Evolutionary conservation across 2,888 invertebrate species (phyloP).

Genomic region (Eumacrocentrus americanus): DNA sequence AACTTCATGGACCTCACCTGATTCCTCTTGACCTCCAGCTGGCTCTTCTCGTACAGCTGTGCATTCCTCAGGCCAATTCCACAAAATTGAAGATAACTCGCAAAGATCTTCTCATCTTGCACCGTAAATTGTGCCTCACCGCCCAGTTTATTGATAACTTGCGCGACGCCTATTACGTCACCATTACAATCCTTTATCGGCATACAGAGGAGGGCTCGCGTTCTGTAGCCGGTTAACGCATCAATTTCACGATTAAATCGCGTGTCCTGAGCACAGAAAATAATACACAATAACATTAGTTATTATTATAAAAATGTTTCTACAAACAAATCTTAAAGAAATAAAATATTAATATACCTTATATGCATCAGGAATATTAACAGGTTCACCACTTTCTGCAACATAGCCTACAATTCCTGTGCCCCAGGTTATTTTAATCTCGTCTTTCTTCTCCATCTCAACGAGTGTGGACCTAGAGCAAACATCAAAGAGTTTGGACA

Average conservation of each 20-base stretch:
- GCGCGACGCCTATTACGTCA: slow-evolving; percentile 96
- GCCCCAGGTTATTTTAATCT: slow-evolving; percentile 93
- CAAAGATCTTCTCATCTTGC: slow-evolving; percentile 89
- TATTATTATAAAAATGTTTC: slow-evolving; percentile 1
- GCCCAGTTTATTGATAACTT: slow-evolving; percentile 88
- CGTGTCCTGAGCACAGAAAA: slow-evolving; percentile 68
- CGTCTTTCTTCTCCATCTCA: slow-evolving; percentile 91
- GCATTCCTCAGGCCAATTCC: slow-evolving; percentile 95
- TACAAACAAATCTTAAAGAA: slow-evolving; percentile 2
- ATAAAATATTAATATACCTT: slow-evolving; percentile 66
- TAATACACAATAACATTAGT: not conserved
- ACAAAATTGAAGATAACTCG: slow-evolving; percentile 93
- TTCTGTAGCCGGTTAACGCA: slow-evolving; percentile 90
- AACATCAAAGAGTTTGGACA: slow-evolving; percentile 94
- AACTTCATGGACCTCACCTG: slow-evolving; percentile 65
- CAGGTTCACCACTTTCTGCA: slow-evolving; percentile 88
- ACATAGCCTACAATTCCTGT: slow-evolving; percentile 95
- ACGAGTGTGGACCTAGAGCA: slow-evolving; percentile 90
- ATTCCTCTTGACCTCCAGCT: slow-evolving; percentile 93
- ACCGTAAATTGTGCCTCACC: slow-evolving; percentile 83
- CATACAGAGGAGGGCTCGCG: slow-evolving; percentile 91
- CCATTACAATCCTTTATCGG: slow-evolving; percentile 94
- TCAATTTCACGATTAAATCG: slow-evolving; percentile 95
- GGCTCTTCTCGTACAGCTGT: slow-evolving; percentile 94
- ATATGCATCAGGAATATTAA: slow-evolving; percentile 96